A percentile compares a stretch with the other conserved stretches of the same genome.
phyloP scores from a whole-genome alignment of 2,113 vertebrate genomes.

The Sardina pilchardus region DNA sequence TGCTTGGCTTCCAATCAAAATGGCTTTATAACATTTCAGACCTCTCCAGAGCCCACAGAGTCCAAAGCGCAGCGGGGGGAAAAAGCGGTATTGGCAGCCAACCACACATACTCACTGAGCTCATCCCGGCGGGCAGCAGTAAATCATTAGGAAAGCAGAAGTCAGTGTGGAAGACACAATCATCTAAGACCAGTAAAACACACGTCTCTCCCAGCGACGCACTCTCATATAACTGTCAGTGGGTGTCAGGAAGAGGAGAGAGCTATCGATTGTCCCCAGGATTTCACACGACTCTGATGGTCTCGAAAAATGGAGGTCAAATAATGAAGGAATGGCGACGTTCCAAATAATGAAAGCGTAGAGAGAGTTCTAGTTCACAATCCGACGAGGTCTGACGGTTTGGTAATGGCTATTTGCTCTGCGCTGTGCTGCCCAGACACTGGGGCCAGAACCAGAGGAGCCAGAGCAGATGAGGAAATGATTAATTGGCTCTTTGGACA shows the following conservation, averaged over 20 bases:
- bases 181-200: constrained; percentile 75
- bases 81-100: constrained; percentile 73
- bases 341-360: constrained; percentile 30
- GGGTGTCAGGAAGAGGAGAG: constrained; percentile 54
- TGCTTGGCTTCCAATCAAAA: constrained; percentile 78
- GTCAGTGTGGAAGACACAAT: constrained; percentile 78
- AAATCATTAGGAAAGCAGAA: constrained; percentile 85
- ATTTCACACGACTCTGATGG: constrained; percentile 38
- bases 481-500: constrained; percentile 49
- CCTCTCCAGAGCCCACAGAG: constrained; percentile 78
- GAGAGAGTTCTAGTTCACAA: constrained; percentile 35
- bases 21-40: constrained; percentile 79
- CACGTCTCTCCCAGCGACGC: constrained; percentile 62
- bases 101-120: constrained; percentile 77
- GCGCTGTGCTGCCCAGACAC: neutral
- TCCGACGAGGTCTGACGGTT: constrained; percentile 22
- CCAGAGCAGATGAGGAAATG: constrained; percentile 36
- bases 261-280: constrained; percentile 44
- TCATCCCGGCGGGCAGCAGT: constrained; percentile 81
- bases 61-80: constrained; percentile 72
- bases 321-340: constrained; percentile 32
- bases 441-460: constrained; percentile 41
- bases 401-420: neutral
- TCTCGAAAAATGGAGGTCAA: constrained; percentile 45
- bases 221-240: constrained; percentile 66